Conservation (phyloP, 2,888 invertebrate species). For the Lasioglossum leucozonium region DNA sequence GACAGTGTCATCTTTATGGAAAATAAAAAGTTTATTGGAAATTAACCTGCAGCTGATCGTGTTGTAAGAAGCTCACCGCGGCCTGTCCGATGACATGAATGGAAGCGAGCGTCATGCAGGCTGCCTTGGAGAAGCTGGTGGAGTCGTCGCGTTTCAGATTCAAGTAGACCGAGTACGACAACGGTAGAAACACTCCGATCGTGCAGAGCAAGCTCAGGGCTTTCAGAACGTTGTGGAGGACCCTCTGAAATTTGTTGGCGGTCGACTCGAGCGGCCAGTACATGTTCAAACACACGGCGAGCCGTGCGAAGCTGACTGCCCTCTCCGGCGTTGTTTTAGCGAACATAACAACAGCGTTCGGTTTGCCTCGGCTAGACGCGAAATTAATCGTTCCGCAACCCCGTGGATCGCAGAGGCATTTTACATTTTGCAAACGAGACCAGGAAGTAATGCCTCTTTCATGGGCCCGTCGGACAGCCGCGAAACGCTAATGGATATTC, state of each 20-base stretch:
- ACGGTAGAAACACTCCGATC: not conserved
- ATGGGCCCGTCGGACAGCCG: not conserved
- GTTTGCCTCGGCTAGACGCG: not conserved
- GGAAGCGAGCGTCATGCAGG: not conserved
- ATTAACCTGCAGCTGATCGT: not conserved
- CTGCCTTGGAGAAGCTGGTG: not conserved
- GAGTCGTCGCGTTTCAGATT: not conserved
- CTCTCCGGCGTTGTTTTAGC: not conserved
- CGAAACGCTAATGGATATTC: not conserved
- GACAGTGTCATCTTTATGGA: too few species aligned
- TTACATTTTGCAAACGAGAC: not conserved
- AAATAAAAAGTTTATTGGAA: not conserved
- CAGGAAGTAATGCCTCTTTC: not conserved
- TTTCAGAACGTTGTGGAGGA: not conserved
- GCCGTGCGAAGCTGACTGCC: not conserved
- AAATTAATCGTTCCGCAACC: not conserved
- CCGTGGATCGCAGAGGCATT: not conserved
- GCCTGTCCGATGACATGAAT: not conserved
- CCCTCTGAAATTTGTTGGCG: not conserved
- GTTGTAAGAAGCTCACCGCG: not conserved
- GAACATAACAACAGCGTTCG: not conserved
- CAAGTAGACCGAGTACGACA: not conserved
- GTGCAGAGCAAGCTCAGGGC: not conserved
- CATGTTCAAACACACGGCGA: not conserved
- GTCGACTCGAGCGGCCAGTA: not conserved